A percentile compares a stretch with the other conserved stretches of the same genome.
Conservation (phyloP, 2,113 vertebrate species). For the Artemisiospiza belli region DNA sequence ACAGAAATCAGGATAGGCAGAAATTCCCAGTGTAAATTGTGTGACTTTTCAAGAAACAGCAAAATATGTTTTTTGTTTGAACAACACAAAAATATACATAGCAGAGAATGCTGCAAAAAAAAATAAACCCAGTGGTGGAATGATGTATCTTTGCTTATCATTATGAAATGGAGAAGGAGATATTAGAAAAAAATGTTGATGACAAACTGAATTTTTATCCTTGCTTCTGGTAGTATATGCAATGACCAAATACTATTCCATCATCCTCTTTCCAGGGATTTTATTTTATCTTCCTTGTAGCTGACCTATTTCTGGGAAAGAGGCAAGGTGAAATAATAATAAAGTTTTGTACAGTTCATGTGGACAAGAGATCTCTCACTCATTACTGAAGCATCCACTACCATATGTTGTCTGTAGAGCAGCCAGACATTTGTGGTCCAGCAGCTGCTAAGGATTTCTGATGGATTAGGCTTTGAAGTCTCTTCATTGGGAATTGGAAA, state of each 20-base stretch:
- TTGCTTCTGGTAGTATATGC: background rate
- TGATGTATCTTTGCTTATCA: slow-evolving; percentile 18
- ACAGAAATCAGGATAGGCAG: slow-evolving; percentile 64
- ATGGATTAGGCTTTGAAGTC: slow-evolving; percentile 14
- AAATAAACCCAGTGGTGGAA: background rate
- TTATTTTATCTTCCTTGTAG: background rate
- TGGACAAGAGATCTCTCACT: slow-evolving; percentile 31
- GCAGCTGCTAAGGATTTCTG: slow-evolving; percentile 52
- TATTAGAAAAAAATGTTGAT: slow-evolving; percentile 10
- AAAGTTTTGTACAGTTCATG: background rate
- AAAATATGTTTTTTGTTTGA: slow-evolving; percentile 66
- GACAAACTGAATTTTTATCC: background rate
- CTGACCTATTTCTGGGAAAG: background rate
- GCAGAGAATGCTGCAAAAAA: background rate
- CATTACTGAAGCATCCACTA: slow-evolving; percentile 19
- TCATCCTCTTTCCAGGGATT: background rate
- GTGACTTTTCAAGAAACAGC: slow-evolving; percentile 57
- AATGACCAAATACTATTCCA: background rate
- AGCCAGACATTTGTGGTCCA: slow-evolving; percentile 55
- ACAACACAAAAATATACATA: slow-evolving; percentile 61
- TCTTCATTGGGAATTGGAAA: slow-evolving; percentile 10
- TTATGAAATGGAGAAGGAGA: slow-evolving; percentile 11
- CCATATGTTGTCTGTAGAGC: slow-evolving; percentile 45
- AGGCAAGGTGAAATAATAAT: slow-evolving; percentile 27
- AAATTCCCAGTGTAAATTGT: slow-evolving; percentile 50